Base-by-base conservation (phyloP, 1,140 invertebrate species). In the Temnothorax curvispinosus region DNA sequence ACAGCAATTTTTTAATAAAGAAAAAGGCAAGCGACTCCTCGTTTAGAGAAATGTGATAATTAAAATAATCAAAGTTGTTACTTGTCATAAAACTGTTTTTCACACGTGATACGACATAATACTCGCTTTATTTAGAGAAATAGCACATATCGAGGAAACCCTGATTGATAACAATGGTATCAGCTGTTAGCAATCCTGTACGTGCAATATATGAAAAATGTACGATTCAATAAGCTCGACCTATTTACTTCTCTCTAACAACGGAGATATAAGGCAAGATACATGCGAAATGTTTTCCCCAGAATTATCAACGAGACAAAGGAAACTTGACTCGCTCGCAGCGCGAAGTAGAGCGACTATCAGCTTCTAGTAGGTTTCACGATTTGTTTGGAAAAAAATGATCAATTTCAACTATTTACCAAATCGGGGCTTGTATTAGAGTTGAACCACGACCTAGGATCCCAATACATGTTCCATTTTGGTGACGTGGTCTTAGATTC, bases 391-490 rank as follows among this genome's bases (percentile, higher is more conserved):
- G 9, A 13, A 81, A 50, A 44, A 50, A 35, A 69, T 64, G 3
- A 47, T 78, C 27, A 50, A 0, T 32, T 67, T 52, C 7, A 80
- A 69, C 56, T 76, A 90, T 87, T 93, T 94, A 94, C 93, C 93
- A 78, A 56, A 54, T 75, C 76, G 9, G 88, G 85, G 2, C 91
- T 91, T 50, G 89, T 85, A 21, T 92, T 91, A 71, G 92, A 92
- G 27, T 78, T 85, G 75, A 93, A 82, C 92, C 92, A 94, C 47
- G 85, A 91, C 50, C 85, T 80, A 27, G 91, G 90, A 87, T 92
- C 86, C 76, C 58, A 65, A 47, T 41, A 47, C 44, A 35, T 64
- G 4, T 35, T 78, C 58, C 76, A 35, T 65, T 21, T 78, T 13
- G 18, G 27, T 35, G 60, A 78, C 1, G 1, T 5, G 2, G 1